These are phyloP conservation scores for Cepaea nemoralis DNA, from an alignment of 1,140 invertebrate genomes.

Conservation along the genomic window DNA sequence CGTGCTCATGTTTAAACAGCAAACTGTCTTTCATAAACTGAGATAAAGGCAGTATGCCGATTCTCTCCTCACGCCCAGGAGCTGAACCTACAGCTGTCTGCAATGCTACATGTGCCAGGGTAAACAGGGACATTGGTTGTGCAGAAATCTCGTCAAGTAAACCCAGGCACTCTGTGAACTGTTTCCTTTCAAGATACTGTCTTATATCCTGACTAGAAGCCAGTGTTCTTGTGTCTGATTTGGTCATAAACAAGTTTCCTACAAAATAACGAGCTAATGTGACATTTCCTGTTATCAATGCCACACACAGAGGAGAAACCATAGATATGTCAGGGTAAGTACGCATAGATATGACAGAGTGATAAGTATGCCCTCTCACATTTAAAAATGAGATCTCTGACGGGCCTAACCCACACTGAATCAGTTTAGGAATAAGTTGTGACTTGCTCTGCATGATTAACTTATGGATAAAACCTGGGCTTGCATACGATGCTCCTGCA, in stretches of 20 bases:
- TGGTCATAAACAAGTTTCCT: background rate
- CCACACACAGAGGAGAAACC: conserved; percentile 13
- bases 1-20: conserved; percentile 10
- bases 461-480: background rate
- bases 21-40: background rate
- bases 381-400: background rate
- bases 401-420: background rate
- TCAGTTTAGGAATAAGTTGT: background rate
- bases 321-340: background rate
- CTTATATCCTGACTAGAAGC: background rate
- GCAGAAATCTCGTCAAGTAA: background rate
- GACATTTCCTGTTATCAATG: background rate
- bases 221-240: background rate
- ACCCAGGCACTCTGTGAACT: background rate
- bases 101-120: background rate
- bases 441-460: background rate
- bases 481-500: background rate
- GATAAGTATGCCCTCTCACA: background rate
- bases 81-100: background rate
- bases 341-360: no score
- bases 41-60: background rate
- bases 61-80: background rate
- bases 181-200: background rate
- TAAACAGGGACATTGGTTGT: conserved; percentile 7
- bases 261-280: background rate